Percentiles rank a stretch among this genome's conserved stretches.
Evolutionary conservation across 2,888 invertebrate genomes (phyloP).

Genomic region (Leptogaster cylindrica): DNA sequence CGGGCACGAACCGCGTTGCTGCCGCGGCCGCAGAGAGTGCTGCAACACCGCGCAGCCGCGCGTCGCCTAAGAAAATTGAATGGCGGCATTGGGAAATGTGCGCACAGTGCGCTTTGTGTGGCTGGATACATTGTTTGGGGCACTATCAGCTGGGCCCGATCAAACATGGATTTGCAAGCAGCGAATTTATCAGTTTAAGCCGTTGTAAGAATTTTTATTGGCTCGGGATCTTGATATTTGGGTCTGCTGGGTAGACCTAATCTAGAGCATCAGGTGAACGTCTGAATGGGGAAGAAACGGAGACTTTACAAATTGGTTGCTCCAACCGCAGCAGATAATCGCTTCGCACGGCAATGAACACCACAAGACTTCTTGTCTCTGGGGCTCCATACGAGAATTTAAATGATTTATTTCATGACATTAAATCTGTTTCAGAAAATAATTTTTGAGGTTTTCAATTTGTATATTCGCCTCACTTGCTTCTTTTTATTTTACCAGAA

Average conservation of each 20-base stretch:
- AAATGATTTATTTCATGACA: too few species aligned
- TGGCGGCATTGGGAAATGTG: constrained; percentile 6
- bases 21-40: not conserved
- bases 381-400: too few species aligned
- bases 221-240: constrained; percentile 40
- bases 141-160: constrained; percentile 35
- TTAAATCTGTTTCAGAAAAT: too few species aligned
- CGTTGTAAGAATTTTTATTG: constrained; percentile 43
- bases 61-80: not conserved
- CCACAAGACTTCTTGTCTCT: too few species aligned
- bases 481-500: too few species aligned
- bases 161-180: constrained; percentile 42
- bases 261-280: constrained; percentile 40
- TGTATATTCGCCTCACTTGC: too few species aligned
- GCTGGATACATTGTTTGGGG: constrained; percentile 22
- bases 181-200: constrained; percentile 43
- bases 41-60: not conserved
- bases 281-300: constrained; percentile 2
- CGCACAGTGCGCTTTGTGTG: constrained; percentile 11
- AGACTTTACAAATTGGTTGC: not conserved
- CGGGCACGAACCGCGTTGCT: too few species aligned
- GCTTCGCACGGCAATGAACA: too few species aligned
- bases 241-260: constrained; percentile 30
- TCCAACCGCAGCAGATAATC: not conserved
- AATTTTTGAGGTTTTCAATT: too few species aligned